Evolutionary conservation across 2,113 vertebrate species (phyloP).

Genomic region (Dendrocopos noguchii): DNA sequence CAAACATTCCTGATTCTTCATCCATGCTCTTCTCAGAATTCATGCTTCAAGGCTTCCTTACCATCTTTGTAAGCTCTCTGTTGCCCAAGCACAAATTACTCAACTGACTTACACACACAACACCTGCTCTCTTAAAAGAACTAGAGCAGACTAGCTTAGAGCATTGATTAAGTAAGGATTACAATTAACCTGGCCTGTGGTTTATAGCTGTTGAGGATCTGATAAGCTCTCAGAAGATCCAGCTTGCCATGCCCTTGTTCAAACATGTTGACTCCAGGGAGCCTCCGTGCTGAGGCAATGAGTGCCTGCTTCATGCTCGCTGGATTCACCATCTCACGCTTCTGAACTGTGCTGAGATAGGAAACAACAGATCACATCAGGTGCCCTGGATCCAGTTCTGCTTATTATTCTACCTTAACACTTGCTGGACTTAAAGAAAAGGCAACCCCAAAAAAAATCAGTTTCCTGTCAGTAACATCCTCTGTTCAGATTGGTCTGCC

Average conservation of each 20-base stretch:
- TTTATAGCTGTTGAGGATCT: constrained; percentile 96
- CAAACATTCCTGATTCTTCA: not conserved
- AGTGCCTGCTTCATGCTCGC: constrained; percentile 99
- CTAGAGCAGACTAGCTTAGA: not conserved
- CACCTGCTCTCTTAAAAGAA: not conserved
- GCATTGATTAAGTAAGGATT: not conserved
- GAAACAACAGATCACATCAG: not conserved
- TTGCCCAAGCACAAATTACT: not conserved
- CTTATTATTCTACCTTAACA: not conserved
- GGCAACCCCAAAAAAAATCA: not conserved
- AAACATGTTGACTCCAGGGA: constrained; percentile 99
- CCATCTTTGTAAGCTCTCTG: not conserved
- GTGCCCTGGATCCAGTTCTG: not conserved
- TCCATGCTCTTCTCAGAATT: not conserved
- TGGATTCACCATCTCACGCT: constrained; percentile 94
- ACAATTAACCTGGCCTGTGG: constrained; percentile 93
- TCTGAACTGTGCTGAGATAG: constrained; percentile 88
- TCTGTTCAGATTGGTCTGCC: not conserved
- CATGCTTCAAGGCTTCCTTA: not conserved
- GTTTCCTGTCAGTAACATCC: not conserved
- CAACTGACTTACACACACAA: not conserved
- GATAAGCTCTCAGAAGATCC: constrained; percentile 94
- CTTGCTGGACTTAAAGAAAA: not conserved
- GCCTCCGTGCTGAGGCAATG: constrained; percentile 93
- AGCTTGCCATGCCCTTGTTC: constrained; percentile 98